phyloP scores from a whole-genome alignment of 2,113 vertebrate genomes.

The Calidris pugnax region DNA sequence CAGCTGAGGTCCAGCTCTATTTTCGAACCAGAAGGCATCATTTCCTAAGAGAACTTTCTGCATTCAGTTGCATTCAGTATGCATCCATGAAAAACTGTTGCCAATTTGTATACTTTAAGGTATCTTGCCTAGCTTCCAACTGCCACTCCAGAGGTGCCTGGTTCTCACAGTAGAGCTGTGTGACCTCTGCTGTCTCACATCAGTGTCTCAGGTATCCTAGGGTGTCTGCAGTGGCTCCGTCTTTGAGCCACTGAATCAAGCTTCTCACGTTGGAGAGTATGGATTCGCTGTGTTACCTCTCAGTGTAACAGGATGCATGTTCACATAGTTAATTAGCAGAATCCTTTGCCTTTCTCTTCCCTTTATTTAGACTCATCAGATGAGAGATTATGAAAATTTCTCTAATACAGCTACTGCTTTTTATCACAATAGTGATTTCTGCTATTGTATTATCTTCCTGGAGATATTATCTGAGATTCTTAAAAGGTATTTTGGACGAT shows the following conservation, averaged over 20 bases:
- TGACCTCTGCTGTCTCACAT: not conserved
- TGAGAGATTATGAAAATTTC: not conserved
- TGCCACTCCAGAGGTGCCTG: not conserved
- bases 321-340: not conserved
- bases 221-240: not conserved
- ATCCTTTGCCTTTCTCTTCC: not conserved
- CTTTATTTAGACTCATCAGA: not conserved
- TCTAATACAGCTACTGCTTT: not conserved
- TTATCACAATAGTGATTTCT: not conserved
- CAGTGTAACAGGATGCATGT: not conserved
- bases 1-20: not conserved
- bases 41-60: not conserved
- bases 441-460: not conserved
- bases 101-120: not conserved
- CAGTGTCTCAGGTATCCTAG: not conserved
- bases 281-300: not conserved
- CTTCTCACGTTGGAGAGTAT: accelerated
- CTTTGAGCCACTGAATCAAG: not conserved
- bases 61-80: not conserved
- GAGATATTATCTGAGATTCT: not conserved
- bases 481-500: not conserved
- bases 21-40: accelerated
- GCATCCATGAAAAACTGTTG: not conserved
- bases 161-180: accelerated
- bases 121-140: not conserved